These are phyloP conservation scores for Romanogobio albipinnatus DNA, from an alignment of 2,113 vertebrate species.

Conservation along the genomic window DNA sequence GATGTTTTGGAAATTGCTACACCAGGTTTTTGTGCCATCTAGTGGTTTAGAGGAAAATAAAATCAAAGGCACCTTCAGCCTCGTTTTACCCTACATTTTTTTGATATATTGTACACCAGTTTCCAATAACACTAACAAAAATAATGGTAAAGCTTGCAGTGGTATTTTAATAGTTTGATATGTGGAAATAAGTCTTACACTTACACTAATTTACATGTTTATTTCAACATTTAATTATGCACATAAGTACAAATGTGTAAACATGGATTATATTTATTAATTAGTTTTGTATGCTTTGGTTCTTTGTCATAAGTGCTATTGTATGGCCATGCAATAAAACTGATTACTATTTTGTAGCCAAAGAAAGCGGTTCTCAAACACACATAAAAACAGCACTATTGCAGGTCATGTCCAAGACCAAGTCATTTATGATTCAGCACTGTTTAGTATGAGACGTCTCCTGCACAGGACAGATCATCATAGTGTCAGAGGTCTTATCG, in stretches of 20 bases:
- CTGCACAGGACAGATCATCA: slow-evolving; percentile 64
- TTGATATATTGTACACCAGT: background rate
- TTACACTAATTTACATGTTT: background rate
- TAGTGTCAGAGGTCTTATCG: slow-evolving; percentile 78
- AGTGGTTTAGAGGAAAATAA: no score
- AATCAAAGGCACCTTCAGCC: no score
- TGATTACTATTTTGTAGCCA: background rate
- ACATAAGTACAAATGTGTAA: background rate
- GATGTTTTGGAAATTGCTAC: no score
- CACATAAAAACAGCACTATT: background rate
- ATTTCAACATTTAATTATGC: background rate
- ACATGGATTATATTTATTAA: background rate
- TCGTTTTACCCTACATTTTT: no score
- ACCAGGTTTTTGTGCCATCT: no score
- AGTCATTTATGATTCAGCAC: slow-evolving; percentile 49
- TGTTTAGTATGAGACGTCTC: slow-evolving; percentile 66
- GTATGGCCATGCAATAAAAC: background rate
- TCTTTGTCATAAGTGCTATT: background rate
- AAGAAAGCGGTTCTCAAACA: background rate
- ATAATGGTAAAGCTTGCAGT: background rate
- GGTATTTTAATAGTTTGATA: background rate
- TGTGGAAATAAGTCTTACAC: background rate
- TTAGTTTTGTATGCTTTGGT: background rate
- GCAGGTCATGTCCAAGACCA: background rate
- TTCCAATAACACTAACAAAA: background rate